phyloP scores from a whole-genome alignment of 2,797 vertebrate species.

The Fringilla coelebs region DNA sequence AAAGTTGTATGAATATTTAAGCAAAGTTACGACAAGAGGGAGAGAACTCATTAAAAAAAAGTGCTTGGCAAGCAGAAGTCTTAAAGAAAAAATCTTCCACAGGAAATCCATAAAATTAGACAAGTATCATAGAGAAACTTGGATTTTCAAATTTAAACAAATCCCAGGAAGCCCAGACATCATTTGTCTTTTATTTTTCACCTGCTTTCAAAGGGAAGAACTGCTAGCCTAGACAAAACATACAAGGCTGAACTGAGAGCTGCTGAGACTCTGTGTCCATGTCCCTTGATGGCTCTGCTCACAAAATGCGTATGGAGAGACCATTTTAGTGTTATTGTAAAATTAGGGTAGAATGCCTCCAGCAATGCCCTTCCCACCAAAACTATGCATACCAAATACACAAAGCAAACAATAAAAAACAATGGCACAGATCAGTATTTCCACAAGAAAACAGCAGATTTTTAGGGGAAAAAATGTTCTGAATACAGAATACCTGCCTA shows the following conservation, averaged over 20 bases:
- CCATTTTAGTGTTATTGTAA: not conserved
- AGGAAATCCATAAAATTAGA: not conserved
- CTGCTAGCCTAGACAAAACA: not conserved
- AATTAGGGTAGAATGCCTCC: conserved; percentile 2
- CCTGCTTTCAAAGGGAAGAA: not conserved
- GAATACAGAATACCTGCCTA: not conserved
- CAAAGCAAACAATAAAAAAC: conserved; percentile 25
- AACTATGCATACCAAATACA: conserved; percentile 41
- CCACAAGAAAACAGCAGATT: not conserved
- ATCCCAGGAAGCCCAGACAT: not conserved
- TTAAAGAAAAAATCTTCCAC: not conserved
- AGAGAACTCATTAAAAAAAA: not conserved
- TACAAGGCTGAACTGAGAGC: not conserved
- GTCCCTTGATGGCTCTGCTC: not conserved
- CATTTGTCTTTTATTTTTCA: not conserved
- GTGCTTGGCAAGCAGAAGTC: not conserved
- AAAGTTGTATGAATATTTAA: not conserved
- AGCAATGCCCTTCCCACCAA: conserved; percentile 26
- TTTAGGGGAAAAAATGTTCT: not conserved
- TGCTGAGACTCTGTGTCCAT: not conserved
- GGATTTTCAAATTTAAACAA: not conserved
- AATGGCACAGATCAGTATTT: not conserved
- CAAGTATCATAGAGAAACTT: not conserved
- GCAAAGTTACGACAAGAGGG: not conserved
- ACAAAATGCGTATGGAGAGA: not conserved